A percentile compares a stretch with the other conserved stretches of the same genome.
These are phyloP conservation scores for Saccopteryx bilineata DNA, from an alignment of 2,113 vertebrate genomes.

Conservation along the genomic window DNA sequence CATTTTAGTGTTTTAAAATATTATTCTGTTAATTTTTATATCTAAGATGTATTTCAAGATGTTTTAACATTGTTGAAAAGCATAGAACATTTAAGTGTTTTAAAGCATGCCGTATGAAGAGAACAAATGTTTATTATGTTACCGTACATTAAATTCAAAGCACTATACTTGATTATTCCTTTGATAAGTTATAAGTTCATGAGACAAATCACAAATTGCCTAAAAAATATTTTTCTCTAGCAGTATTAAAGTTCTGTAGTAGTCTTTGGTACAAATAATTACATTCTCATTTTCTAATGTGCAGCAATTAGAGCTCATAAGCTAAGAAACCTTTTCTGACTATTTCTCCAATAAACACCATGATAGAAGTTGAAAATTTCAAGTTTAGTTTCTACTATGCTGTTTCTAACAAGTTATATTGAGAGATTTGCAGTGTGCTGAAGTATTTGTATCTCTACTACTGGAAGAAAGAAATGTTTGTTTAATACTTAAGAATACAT, in stretches of 20 bases:
- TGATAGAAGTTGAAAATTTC: background rate
- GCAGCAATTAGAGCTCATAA: background rate
- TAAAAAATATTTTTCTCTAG: background rate
- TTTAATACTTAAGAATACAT: conserved; percentile 34
- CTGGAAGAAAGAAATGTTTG: conserved; percentile 8
- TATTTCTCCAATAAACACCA: background rate
- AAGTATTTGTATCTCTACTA: conserved; percentile 3
- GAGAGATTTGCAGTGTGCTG: background rate
- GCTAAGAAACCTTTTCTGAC: background rate
- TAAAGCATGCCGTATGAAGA: background rate
- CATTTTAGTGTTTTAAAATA: conserved; percentile 1
- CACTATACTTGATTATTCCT: background rate
- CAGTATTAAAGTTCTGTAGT: background rate
- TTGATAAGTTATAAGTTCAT: background rate
- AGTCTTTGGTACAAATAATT: background rate
- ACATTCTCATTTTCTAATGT: background rate
- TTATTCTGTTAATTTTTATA: conserved; percentile 36
- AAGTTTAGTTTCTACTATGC: conserved; percentile 8
- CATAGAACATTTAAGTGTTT: conserved; percentile 23
- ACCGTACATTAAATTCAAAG: background rate
- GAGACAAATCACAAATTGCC: background rate
- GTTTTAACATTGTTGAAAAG: background rate
- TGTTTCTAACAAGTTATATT: background rate
- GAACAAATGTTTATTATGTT: background rate
- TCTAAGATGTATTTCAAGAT: background rate